phyloP scores from a whole-genome alignment of 2,888 invertebrate genomes.

The Tenodera sinensis region DNA sequence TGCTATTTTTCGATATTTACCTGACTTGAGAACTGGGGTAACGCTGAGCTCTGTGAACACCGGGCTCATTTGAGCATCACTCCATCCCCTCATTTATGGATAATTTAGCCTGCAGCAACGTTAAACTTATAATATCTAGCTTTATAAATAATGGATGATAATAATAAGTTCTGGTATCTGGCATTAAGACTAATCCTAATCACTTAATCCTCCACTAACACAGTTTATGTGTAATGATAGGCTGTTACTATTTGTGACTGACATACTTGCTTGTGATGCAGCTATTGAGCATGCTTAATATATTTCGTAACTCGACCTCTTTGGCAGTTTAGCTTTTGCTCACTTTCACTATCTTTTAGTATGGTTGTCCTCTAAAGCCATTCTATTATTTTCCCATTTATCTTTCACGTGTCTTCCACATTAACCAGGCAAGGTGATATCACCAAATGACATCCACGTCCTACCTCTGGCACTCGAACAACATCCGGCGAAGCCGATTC shows the following conservation, averaged over 20 bases:
- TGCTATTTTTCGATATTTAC: too few species aligned
- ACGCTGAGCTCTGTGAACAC: too few species aligned
- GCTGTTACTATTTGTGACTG: not conserved
- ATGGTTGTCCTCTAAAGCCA: not conserved
- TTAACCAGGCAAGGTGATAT: not conserved
- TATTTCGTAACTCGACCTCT: not conserved
- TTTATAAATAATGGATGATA: too few species aligned
- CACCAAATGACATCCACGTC: not conserved
- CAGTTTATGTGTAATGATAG: too few species aligned
- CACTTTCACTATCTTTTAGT: not conserved
- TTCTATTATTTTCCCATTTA: not conserved
- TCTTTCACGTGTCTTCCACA: not conserved
- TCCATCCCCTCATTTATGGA: too few species aligned
- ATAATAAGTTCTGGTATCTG: too few species aligned
- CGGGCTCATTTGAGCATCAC: too few species aligned
- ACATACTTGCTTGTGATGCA: not conserved
- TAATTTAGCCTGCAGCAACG: too few species aligned
- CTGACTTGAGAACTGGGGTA: too few species aligned
- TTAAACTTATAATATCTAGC: too few species aligned
- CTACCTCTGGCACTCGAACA: not conserved
- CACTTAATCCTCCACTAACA: too few species aligned
- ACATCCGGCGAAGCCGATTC: not conserved
- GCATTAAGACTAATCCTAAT: too few species aligned
- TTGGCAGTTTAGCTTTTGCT: not conserved
- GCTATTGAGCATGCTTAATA: not conserved